phyloP scores from a whole-genome alignment of 2,888 invertebrate genomes.

The Cremastinae sp. region DNA sequence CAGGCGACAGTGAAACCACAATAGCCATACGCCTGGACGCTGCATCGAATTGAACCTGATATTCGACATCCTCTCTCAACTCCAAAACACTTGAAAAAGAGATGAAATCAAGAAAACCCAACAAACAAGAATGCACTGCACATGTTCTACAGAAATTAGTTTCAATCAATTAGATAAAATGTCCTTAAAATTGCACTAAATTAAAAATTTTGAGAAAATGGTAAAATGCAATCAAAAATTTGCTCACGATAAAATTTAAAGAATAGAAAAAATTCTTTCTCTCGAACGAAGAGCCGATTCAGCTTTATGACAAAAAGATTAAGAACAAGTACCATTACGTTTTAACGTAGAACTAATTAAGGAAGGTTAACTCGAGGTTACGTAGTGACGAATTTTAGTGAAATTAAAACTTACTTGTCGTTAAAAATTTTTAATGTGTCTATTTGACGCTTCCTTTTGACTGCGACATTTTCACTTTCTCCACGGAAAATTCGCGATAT shows the following conservation, averaged over 20 bases:
- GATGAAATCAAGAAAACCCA: slow-evolving; percentile 15
- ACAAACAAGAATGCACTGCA: not conserved
- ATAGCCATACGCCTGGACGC: slow-evolving; percentile 85
- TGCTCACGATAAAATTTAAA: not conserved
- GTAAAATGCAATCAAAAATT: not conserved
- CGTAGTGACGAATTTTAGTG: slow-evolving; percentile 33
- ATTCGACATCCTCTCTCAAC: slow-evolving; percentile 86
- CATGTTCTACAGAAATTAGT: not conserved
- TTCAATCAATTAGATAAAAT: not conserved
- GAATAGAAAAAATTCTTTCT: slow-evolving; percentile 2
- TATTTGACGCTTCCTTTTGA: slow-evolving; percentile 86
- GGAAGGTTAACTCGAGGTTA: slow-evolving; percentile 67
- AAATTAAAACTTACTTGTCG: slow-evolving; percentile 84
- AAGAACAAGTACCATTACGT: slow-evolving; percentile 38
- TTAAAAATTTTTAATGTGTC: slow-evolving; percentile 92
- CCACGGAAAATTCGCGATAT: slow-evolving; percentile 80
- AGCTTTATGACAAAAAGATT: slow-evolving; percentile 22
- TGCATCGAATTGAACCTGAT: slow-evolving; percentile 86
- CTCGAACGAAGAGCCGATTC: slow-evolving; percentile 14
- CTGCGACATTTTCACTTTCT: slow-evolving; percentile 79
- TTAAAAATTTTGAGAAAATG: no score
- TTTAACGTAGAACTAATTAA: slow-evolving; percentile 55
- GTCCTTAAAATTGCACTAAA: not conserved
- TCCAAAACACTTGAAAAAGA: slow-evolving; percentile 84
- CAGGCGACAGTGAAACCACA: slow-evolving; percentile 84